Percentiles rank a stretch among this genome's conserved stretches.
phyloP scores from a whole-genome alignment of 1,140 invertebrate species.

The Aphidius gifuensis region DNA sequence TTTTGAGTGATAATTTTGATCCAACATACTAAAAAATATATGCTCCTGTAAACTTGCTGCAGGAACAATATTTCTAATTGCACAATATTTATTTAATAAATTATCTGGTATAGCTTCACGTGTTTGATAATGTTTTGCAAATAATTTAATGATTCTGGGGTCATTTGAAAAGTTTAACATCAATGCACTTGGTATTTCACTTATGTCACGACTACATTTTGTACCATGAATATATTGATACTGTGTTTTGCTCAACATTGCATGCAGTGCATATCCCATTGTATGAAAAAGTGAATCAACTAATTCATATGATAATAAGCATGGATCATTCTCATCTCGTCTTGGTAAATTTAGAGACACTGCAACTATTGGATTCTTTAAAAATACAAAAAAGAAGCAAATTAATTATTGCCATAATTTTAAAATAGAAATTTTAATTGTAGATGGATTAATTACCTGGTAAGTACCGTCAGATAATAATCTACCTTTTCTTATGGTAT shows the following conservation, averaged over 20 bases:
- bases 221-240: conserved; percentile 98
- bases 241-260: conserved; percentile 90
- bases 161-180: conserved; percentile 98
- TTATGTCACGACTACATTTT: conserved; percentile 94
- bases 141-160: conserved; percentile 78
- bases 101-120: conserved; percentile 76
- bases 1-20: conserved; percentile 83
- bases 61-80: conserved; percentile 80
- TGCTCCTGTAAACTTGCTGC: conserved; percentile 91
- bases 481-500: conserved; percentile 93
- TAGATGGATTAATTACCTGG: conserved; percentile 57
- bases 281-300: conserved; percentile 98
- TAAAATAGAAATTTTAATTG: too few relatives aligned
- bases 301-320: conserved; percentile 75
- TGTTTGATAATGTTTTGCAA: conserved; percentile 90
- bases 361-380: conserved; percentile 85
- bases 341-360: conserved; percentile 84
- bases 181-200: conserved; percentile 95
- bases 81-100: conserved; percentile 74
- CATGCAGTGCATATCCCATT: conserved; percentile 98
- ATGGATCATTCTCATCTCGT: conserved; percentile 71
- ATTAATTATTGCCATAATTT: too few relatives aligned
- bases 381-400: too few relatives aligned
- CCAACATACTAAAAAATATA: conserved; percentile 66
- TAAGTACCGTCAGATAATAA: conserved; percentile 74